phyloP scores from a whole-genome alignment of 2,113 vertebrate genomes.

The Meriones unguiculatus region DNA sequence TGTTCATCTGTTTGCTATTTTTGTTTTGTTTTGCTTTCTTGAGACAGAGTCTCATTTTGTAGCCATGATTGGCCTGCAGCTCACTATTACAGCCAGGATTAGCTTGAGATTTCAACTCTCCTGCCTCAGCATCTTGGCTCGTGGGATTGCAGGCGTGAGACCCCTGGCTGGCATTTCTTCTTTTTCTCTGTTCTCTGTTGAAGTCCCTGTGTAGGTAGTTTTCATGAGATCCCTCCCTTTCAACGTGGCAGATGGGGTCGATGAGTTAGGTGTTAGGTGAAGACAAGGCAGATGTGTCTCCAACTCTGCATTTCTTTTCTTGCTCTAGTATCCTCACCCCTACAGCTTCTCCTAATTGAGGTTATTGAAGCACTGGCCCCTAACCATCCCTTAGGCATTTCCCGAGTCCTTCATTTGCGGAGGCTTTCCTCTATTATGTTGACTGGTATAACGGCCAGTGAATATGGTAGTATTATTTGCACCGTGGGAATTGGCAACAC shows the following conservation, averaged over 20 bases:
- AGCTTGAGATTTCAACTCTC: not conserved
- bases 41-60: not conserved
- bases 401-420: not conserved
- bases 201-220: not conserved
- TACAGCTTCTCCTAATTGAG: not conserved
- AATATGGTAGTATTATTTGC: not conserved
- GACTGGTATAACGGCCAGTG: not conserved
- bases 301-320: not conserved
- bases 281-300: not conserved
- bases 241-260: not conserved
- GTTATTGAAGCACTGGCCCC: not conserved
- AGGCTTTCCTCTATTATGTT: not conserved
- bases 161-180: not conserved
- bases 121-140: not conserved
- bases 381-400: not conserved
- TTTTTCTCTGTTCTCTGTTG: not conserved
- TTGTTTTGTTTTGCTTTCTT: not conserved
- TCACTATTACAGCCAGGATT: not conserved
- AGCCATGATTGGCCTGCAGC: too few species aligned
- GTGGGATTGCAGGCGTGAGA: not conserved
- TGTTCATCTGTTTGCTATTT: not conserved
- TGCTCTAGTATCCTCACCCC: not conserved
- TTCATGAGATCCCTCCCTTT: conserved; percentile 4
- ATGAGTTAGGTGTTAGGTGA: not conserved
- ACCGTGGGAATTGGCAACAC: not conserved